Conservation (phyloP, 2,113 vertebrate species). For the Planiliza haematocheilus region DNA sequence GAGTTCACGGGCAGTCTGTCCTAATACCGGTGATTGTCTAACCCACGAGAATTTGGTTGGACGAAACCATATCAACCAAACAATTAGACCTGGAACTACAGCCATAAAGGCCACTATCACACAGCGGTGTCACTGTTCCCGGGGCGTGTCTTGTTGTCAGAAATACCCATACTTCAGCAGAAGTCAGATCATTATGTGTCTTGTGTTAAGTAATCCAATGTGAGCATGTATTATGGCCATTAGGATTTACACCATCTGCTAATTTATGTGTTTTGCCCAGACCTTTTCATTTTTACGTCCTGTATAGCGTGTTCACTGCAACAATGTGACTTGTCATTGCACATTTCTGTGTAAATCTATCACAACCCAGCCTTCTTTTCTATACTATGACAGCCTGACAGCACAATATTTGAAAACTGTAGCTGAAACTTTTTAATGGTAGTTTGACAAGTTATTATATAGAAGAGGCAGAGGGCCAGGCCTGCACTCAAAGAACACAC, state of each 20-base stretch:
- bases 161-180: too few relatives aligned
- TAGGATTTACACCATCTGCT: neutral
- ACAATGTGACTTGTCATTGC: neutral
- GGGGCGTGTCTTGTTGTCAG: too few relatives aligned
- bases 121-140: too few relatives aligned
- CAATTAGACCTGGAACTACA: too few relatives aligned
- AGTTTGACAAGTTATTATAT: conserved; percentile 15
- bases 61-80: too few relatives aligned
- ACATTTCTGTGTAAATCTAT: neutral
- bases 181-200: neutral
- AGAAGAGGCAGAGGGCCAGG: neutral
- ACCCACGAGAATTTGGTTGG: too few relatives aligned
- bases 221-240: neutral
- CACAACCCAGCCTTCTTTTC: neutral
- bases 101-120: too few relatives aligned
- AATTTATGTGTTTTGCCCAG: neutral
- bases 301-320: neutral
- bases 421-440: neutral
- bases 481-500: too few relatives aligned
- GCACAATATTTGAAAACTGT: neutral
- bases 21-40: too few relatives aligned
- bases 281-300: neutral
- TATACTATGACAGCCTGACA: neutral
- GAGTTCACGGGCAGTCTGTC: too few relatives aligned
- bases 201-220: too few relatives aligned